These are phyloP conservation scores for Kryptopterus vitreolus DNA, from an alignment of 2,797 vertebrate species.

Conservation along the genomic window DNA sequence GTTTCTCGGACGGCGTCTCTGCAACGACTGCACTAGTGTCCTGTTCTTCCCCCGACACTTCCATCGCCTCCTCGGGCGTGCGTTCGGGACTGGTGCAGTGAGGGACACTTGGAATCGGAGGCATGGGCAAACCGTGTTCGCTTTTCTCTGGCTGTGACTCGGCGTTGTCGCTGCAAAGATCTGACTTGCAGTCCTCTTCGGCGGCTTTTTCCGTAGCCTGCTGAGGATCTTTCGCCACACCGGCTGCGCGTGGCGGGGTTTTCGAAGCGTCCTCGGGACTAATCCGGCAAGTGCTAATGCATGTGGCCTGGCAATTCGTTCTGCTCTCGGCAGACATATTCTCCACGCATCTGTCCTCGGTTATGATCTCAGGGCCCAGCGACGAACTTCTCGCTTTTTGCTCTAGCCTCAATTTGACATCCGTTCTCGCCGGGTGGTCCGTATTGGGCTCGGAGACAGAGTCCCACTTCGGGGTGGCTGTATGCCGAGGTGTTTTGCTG, in stretches of 20 bases:
- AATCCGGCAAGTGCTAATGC: constrained; percentile 58
- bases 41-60: constrained; percentile 44
- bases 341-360: constrained; percentile 57
- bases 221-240: constrained; percentile 42
- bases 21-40: constrained; percentile 39
- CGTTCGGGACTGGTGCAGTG: constrained; percentile 56
- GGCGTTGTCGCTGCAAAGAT: constrained; percentile 52
- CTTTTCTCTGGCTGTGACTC: constrained; percentile 56
- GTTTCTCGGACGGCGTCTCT: constrained; percentile 42
- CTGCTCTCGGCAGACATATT: constrained; percentile 32
- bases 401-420: constrained; percentile 51
- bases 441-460: constrained; percentile 15
- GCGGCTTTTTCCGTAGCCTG: constrained; percentile 57
- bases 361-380: constrained; percentile 51
- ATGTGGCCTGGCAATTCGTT: constrained; percentile 57
- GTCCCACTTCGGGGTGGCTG: constrained; percentile 57
- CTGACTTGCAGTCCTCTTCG: constrained; percentile 59
- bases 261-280: constrained; percentile 60
- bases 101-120: constrained; percentile 24
- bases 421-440: constrained; percentile 55
- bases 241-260: constrained; percentile 37
- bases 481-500: constrained; percentile 50
- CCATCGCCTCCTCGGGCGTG: constrained; percentile 55
- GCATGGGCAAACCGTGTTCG: constrained; percentile 33
- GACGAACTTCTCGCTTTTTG: constrained; percentile 61